Evolutionary conservation across 2,888 invertebrate species (phyloP), one percentile per base, ranked within the genome.

Genomic region (Phyto melanocephala): DNA sequence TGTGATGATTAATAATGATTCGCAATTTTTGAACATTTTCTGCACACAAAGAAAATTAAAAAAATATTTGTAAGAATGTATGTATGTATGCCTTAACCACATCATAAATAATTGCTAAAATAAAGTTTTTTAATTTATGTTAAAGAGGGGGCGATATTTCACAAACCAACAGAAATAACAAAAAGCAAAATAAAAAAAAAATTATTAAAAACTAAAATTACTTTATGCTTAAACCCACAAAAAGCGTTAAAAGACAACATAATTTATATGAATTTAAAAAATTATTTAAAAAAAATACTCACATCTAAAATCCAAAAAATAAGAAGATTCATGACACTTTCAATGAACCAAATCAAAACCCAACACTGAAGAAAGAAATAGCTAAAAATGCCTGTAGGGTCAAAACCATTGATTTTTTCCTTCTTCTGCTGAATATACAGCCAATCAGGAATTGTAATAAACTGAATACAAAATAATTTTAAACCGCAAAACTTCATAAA

Each of bases 121-220:
- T 45, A 67, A 74, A 37, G 17, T 67, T 45, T 67, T 20, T 24
- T 40, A 67, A 79, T 74, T 79, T 79, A 74, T 74, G 67, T 54
- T 67, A 52, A 74, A 79, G 79, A 67, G 79, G 79, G 72, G 79
- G 79, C 79, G 79, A 79, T 71, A 71, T 78, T 71, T 78, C 70
- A 65, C 28, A 56, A 77, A 35, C 54, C 33, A 52, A 4, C 28
- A 20, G 11, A 24, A 28, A 28, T 62, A 28, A 10, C 4, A 5
- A 17, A 58, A 11, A 11, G 4, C 52, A 47, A 58, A 58, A 45
- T 2, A 11, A 1, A 45, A 40, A 17, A 1, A 33, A 45, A 45
- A 74, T 33, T 74, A 20, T 33, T 20, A 10, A 42, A 20, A 47
- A 1, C 15, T 17, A 24, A 54, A 22, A 52, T 20, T 22, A 8